phyloP scores from a whole-genome alignment of 1,140 invertebrate species.

The Drosophila saltans region DNA sequence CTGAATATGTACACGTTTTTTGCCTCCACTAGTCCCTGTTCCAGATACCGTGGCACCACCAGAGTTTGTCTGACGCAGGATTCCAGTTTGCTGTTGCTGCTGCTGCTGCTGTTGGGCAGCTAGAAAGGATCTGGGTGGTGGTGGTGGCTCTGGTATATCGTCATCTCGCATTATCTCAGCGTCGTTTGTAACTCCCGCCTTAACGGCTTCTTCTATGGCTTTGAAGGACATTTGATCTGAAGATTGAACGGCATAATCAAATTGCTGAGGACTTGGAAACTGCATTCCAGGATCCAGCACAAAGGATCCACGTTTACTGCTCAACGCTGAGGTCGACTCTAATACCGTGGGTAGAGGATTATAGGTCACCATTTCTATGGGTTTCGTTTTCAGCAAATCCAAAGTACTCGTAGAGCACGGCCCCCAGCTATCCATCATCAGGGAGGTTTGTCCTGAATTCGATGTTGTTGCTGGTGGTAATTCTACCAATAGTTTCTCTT shows the following conservation, averaged over 20 bases:
- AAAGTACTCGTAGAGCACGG: constrained; percentile 73
- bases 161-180: constrained; percentile 84
- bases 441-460: constrained; percentile 69
- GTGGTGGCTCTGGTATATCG: constrained; percentile 87
- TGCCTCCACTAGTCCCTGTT: constrained; percentile 86
- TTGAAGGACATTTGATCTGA: constrained; percentile 83
- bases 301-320: constrained; percentile 74
- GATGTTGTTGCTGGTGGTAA: constrained; percentile 84
- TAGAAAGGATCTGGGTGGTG: constrained; percentile 85
- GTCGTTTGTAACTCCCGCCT: constrained; percentile 69
- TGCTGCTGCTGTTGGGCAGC: constrained; percentile 66
- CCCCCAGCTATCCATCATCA: constrained; percentile 75
- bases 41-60: constrained; percentile 84
- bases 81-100: constrained; percentile 83
- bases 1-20: constrained; percentile 94
- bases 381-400: constrained; percentile 74
- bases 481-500: constrained; percentile 87
- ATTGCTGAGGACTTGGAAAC: constrained; percentile 58
- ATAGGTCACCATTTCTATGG: constrained; percentile 73
- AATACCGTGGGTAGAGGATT: constrained; percentile 53
- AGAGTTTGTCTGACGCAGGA: constrained; percentile 85
- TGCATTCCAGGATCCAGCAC: constrained; percentile 45
- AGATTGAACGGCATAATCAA: constrained; percentile 83
- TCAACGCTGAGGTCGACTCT: constrained; percentile 44
- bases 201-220: constrained; percentile 84